Conservation (phyloP, 2,888 invertebrate species). For the Heliconius charithonia region DNA sequence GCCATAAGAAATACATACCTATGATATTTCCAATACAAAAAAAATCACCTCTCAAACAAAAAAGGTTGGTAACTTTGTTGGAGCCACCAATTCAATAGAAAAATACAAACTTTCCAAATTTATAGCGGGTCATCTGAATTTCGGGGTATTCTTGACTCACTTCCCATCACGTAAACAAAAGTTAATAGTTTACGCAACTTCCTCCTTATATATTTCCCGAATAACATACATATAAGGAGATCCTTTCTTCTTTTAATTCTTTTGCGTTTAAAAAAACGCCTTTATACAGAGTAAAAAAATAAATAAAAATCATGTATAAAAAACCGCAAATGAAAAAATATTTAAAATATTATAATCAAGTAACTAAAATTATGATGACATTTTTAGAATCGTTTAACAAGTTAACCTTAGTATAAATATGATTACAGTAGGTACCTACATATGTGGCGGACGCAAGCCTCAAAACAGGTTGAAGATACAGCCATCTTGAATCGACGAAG, state of each 20-base stretch:
- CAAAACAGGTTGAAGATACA: too few species aligned
- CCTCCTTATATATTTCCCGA: neutral
- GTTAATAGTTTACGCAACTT: constrained; percentile 34
- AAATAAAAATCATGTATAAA: too few species aligned
- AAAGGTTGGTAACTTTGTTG: constrained; percentile 11
- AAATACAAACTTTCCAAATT: constrained; percentile 30
- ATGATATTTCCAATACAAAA: neutral
- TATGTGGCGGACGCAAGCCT: too few species aligned
- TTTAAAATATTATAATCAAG: too few species aligned
- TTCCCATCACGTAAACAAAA: constrained; percentile 40
- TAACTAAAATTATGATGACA: too few species aligned
- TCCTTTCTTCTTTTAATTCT: neutral
- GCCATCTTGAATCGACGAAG: too few species aligned
- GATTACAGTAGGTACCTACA: too few species aligned
- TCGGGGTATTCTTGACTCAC: constrained; percentile 29
- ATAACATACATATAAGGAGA: neutral
- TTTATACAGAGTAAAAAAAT: neutral
- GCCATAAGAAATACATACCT: neutral
- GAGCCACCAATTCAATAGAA: constrained; percentile 10
- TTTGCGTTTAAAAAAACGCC: neutral
- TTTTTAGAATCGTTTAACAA: too few species aligned
- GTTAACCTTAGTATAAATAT: too few species aligned
- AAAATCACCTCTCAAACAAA: neutral
- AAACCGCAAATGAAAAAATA: too few species aligned
- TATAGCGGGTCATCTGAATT: constrained; percentile 36